These are phyloP conservation scores for Spheniscus mendiculus DNA, from an alignment of 2,113 vertebrate species.

Conservation along the genomic window DNA sequence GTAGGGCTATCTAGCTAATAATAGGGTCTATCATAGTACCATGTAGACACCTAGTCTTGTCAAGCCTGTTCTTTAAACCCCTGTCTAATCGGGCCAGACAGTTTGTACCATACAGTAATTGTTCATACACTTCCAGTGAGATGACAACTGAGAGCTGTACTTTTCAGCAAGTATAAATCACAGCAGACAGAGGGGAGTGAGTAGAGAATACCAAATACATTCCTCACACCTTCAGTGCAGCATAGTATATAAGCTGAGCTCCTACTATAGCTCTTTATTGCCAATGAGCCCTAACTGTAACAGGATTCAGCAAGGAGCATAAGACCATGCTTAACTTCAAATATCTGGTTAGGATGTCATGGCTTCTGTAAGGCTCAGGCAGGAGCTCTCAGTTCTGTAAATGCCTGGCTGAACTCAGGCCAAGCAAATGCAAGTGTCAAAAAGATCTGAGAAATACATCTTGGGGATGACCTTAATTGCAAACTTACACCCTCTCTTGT, in stretches of 20 bases:
- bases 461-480: neutral
- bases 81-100: conserved; percentile 55
- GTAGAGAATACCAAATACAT: neutral
- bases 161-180: conserved; percentile 50
- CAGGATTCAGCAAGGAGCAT: neutral
- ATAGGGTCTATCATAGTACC: conserved; percentile 31
- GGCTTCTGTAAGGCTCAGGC: neutral
- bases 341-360: neutral
- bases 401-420: neutral
- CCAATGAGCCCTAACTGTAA: too few species aligned
- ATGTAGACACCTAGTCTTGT: conserved; percentile 51
- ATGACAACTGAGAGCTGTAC: conserved; percentile 22
- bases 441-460: neutral
- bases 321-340: neutral
- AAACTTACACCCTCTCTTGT: rapidly evolving
- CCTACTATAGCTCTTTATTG: too few species aligned
- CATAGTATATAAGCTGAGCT: neutral
- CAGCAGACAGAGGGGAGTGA: neutral
- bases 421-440: neutral
- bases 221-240: neutral
- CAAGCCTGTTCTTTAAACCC: conserved; percentile 56
- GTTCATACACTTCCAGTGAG: conserved; percentile 37
- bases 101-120: conserved; percentile 37
- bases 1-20: conserved; percentile 54
- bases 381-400: neutral